Evolutionary conservation across 2,888 invertebrate genomes (phyloP), one percentile per base, ranked within the genome.

Genomic region (Drosophila ustulata): DNA sequence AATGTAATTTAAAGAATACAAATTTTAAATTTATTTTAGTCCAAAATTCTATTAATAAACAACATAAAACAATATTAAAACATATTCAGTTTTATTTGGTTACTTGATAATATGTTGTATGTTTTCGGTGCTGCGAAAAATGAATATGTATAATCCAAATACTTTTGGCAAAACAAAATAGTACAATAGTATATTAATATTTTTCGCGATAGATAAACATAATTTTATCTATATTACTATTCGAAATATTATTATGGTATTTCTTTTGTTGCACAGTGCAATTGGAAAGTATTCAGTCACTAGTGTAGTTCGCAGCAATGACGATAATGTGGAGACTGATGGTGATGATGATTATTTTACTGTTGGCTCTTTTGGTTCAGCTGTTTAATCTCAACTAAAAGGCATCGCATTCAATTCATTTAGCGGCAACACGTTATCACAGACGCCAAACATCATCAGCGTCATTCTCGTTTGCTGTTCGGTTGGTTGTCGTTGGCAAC

Each of bases 381-480:
- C 77, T 71, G 69, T 67, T 82, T 79, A 88, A 80, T 80, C 79
- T 75, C 64, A 57, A 75, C 73, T 74, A 83, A 80, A 82, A 83
- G 82, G 77, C 88, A 75, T 76, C 79, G 57, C 73, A 77, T 81
- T 88, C 80, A 88, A 83, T 83, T 88, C 78, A 77, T 73, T 85
- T 89, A 68, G 76, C 65, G 74, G 76, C 74, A 74, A 80, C 76
- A 66, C 73, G 74, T 74, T 80, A 72, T 82, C 71, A 56, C 64
- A 77, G 74, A 55, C 55, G 63, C 53, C 81, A 70, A 63, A 53
- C 72, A 72, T 55, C 75, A 75, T 71, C 69, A 66, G 62, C 71
- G 71, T 83, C 71, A 71, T 51, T 51, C 62, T 62, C 57, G 57
- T 50, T 66, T 58, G 67, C 71, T 43, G 32, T 46, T 30, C n/a